These are phyloP conservation scores for Minunthozetes semirufus DNA, from an alignment of 2,888 invertebrate genomes.

Conservation along the genomic window DNA sequence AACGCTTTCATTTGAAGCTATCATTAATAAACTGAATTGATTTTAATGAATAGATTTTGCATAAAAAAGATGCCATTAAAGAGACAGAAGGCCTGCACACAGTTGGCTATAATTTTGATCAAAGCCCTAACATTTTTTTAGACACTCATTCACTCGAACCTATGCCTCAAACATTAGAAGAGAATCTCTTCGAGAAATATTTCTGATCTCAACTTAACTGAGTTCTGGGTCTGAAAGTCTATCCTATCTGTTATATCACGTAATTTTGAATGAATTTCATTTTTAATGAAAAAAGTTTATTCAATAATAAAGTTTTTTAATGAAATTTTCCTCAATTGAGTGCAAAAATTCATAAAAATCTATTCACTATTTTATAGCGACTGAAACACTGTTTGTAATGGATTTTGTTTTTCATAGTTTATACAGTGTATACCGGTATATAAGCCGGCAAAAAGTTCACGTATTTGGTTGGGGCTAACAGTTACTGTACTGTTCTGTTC, in stretches of 20 bases:
- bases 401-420: too few relatives aligned
- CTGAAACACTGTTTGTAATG: neutral
- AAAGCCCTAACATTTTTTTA: neutral
- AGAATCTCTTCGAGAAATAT: too few relatives aligned
- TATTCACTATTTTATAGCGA: neutral
- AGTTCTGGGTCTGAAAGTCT: too few relatives aligned
- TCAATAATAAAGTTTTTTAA: neutral
- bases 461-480: too few relatives aligned
- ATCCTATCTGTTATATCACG: too few relatives aligned
- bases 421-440: too few relatives aligned
- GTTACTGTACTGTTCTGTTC: too few relatives aligned
- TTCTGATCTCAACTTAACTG: too few relatives aligned
- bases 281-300: too few relatives aligned
- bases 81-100: neutral
- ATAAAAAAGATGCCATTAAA: neutral
- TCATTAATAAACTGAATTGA: neutral
- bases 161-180: neutral
- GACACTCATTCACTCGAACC: neutral
- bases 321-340: slow-evolving; percentile 7
- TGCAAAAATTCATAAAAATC: slow-evolving; percentile 21
- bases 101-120: neutral
- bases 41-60: neutral
- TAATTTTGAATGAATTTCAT: too few relatives aligned
- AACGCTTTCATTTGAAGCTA: neutral
- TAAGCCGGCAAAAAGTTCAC: too few relatives aligned